phyloP scores from a whole-genome alignment of 92 coral and sea anemone genomes.

The Micromussa lordhowensis region DNA sequence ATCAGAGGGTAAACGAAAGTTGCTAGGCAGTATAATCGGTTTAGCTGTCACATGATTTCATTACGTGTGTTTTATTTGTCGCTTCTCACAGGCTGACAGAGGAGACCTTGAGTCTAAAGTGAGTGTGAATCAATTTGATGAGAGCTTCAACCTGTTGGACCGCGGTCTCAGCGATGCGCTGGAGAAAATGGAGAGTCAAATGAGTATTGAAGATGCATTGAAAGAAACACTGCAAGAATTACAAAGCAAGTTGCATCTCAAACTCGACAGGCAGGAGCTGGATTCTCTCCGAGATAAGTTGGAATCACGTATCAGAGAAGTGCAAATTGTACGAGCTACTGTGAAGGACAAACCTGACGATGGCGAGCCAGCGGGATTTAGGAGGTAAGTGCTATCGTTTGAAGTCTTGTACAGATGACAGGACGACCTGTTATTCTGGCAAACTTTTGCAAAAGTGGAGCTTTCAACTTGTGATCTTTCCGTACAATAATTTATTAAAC shows the following conservation, averaged over 20 bases:
- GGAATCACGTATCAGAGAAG: conserved; percentile 89
- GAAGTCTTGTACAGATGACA: neutral
- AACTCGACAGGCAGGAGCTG: conserved; percentile 87
- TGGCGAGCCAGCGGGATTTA: conserved; percentile 96
- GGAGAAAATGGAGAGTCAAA: conserved; percentile 96
- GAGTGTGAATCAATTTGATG: conserved; percentile 90
- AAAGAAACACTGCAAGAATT: conserved; percentile 83
- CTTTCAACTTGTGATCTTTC: neutral
- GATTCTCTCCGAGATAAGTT: conserved; percentile 78
- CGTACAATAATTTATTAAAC: neutral
- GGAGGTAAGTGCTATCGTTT: conserved; percentile 63
- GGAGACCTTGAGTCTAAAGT: conserved; percentile 89
- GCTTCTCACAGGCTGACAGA: conserved; percentile 74
- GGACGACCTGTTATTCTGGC: neutral
- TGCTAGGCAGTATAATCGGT: neutral
- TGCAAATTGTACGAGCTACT: conserved; percentile 75
- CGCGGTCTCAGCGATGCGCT: conserved; percentile 91
- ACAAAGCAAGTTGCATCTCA: conserved; percentile 81
- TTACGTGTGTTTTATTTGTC: neutral
- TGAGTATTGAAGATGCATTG: conserved; percentile 91
- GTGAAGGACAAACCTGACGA: conserved; percentile 85
- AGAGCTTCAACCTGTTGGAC: conserved; percentile 90
- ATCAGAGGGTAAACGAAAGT: neutral
- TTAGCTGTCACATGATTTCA: too few relatives aligned
- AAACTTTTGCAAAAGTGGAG: neutral